Percentiles rank a stretch among this genome's conserved stretches.
phyloP scores from a whole-genome alignment of 1,140 invertebrate species.

The Hestina assimilis region DNA sequence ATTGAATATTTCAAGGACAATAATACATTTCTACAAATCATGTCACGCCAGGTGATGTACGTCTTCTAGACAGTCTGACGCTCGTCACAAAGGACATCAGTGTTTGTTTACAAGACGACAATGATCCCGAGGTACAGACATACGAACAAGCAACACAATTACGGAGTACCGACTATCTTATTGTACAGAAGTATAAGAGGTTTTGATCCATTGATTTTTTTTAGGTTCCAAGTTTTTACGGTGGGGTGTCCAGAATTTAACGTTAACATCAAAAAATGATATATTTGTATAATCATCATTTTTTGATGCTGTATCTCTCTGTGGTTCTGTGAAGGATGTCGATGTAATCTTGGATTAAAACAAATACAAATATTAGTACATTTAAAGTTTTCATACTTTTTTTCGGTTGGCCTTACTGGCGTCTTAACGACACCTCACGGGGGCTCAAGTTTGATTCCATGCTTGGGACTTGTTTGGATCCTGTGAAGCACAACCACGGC shows the following conservation, averaged over 20 bases:
- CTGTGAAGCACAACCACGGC: no score
- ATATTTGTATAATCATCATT: no score
- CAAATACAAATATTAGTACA: no score
- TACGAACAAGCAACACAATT: slow-evolving; percentile 38
- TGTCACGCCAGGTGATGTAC: not conserved
- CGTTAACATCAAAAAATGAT: no score
- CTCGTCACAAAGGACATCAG: slow-evolving; percentile 5
- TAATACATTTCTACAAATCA: not conserved
- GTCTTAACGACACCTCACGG: no score
- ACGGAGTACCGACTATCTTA: slow-evolving; percentile 8
- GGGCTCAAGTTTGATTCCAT: no score
- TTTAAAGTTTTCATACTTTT: no score
- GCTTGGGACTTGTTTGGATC: no score
- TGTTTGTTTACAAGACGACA: slow-evolving; percentile 8
- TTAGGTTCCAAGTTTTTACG: slow-evolving; percentile 20
- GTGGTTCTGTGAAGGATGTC: no score
- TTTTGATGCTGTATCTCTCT: no score
- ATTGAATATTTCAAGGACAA: not conserved
- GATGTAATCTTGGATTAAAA: no score
- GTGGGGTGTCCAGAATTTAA: slow-evolving; percentile 22
- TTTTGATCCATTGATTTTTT: slow-evolving; percentile 27
- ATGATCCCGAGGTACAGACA: slow-evolving; percentile 1
- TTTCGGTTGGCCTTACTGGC: no score
- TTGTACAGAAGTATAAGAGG: slow-evolving; percentile 19
- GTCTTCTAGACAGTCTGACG: slow-evolving; percentile 10